A percentile compares a stretch with the other conserved stretches of the same genome.
phyloP scores from a whole-genome alignment of 2,888 invertebrate species.

The Cephus spinipes region DNA sequence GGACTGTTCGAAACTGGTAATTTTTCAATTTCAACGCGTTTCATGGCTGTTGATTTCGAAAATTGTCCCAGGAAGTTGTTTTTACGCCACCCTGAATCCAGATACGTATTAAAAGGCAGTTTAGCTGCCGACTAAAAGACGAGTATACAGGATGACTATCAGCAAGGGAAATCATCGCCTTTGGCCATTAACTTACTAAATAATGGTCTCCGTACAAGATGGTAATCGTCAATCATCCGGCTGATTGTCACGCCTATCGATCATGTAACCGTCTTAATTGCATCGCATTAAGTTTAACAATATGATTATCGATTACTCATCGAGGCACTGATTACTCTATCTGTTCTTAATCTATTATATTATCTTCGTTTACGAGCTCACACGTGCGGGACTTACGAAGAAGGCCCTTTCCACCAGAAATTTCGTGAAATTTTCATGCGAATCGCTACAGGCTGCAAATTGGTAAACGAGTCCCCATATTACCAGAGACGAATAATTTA shows the following conservation, averaged over 20 bases:
- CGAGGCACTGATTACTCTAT: constrained; percentile 48
- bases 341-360: constrained; percentile 41
- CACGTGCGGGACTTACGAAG: not conserved
- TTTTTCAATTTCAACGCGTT: constrained; percentile 39
- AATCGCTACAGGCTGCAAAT: not conserved
- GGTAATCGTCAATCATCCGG: constrained; percentile 5
- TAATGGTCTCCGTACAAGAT: constrained; percentile 17
- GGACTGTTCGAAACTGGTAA: not conserved
- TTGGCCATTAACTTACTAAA: constrained; percentile 36
- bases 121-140: not conserved
- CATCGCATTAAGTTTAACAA: constrained; percentile 53
- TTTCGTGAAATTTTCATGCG: not conserved
- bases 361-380: constrained; percentile 34
- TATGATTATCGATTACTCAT: constrained; percentile 50
- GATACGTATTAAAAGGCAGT: constrained; percentile 9
- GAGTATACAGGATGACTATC: not conserved
- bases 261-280: constrained; percentile 45
- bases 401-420: not conserved
- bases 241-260: constrained; percentile 11
- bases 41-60: constrained; percentile 39
- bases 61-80: constrained; percentile 35
- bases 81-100: constrained; percentile 15
- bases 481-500: not conserved
- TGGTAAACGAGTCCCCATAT: not conserved
- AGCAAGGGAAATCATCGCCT: not conserved